Percentiles rank a stretch among this genome's conserved stretches.
phyloP scores from a whole-genome alignment of 2,113 vertebrate genomes.

The Cynoglossus semilaevis region DNA sequence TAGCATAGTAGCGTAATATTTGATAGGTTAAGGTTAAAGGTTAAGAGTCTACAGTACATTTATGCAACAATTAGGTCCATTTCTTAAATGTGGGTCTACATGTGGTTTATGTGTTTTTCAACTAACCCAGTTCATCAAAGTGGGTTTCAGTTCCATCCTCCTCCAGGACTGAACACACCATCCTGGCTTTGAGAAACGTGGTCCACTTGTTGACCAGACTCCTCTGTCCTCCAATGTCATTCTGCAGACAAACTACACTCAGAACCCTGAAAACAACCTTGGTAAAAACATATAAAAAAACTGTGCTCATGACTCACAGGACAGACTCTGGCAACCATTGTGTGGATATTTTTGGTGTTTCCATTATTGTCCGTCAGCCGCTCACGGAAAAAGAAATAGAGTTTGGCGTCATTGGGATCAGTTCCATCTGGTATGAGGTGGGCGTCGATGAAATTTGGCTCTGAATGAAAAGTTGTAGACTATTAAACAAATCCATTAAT shows the following conservation, averaged over 20 bases:
- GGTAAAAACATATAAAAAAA: neutral
- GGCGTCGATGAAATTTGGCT: conserved; percentile 93
- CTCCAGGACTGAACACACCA: conserved; percentile 95
- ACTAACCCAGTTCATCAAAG: conserved; percentile 92
- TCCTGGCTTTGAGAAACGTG: conserved; percentile 92
- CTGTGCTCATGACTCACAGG: conserved; percentile 80
- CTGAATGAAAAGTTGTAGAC: conserved; percentile 56
- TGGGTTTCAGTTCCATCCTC: conserved; percentile 94
- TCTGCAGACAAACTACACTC: conserved; percentile 65
- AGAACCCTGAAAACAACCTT: neutral
- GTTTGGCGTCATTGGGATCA: conserved; percentile 91
- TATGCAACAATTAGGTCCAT: too few species aligned
- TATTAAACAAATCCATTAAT: neutral
- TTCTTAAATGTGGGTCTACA: too few species aligned
- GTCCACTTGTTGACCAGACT: conserved; percentile 99
- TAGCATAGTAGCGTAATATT: too few species aligned
- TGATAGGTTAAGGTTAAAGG: too few species aligned
- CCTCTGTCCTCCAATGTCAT: conserved; percentile 93
- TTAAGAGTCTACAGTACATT: too few species aligned
- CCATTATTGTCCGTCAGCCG: conserved; percentile 89
- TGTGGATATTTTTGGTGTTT: conserved; percentile 92
- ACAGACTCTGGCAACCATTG: conserved; percentile 95
- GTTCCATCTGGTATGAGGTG: conserved; percentile 94
- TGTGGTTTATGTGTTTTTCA: too few species aligned
- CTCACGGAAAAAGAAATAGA: conserved; percentile 97